Percentiles rank a stretch among this genome's conserved stretches.
Evolutionary conservation across 1,140 invertebrate species (phyloP).

Genomic region (Procambarus clarkii): DNA sequence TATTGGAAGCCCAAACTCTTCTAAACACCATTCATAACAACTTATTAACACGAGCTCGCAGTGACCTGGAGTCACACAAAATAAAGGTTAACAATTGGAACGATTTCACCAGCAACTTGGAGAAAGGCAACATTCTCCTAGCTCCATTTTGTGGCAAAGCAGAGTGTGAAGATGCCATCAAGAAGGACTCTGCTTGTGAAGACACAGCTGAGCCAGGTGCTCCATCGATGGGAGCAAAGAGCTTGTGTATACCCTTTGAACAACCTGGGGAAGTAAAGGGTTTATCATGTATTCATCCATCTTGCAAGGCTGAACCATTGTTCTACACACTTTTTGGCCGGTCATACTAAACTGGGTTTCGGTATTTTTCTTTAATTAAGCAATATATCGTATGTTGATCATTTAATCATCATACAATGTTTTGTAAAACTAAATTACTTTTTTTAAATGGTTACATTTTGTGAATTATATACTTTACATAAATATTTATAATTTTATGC

Average conservation of each 20-base stretch:
- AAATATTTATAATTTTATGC: no score
- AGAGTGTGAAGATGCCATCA: conserved; percentile 96
- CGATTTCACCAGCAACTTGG: conserved; percentile 87
- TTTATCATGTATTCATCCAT: conserved; percentile 92
- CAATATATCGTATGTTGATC: no score
- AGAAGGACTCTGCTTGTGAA: conserved; percentile 92
- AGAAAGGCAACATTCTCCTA: conserved; percentile 92
- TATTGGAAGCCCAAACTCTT: conserved; percentile 80
- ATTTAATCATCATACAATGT: no score
- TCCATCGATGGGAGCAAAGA: conserved; percentile 98
- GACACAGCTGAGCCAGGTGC: conserved; percentile 84
- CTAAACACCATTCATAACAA: conserved; percentile 88
- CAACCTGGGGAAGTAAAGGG: conserved; percentile 83
- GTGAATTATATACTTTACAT: no score
- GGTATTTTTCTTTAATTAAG: no score
- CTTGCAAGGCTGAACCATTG: conserved; percentile 87
- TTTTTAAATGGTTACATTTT: no score
- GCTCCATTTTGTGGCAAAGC: conserved; percentile 95
- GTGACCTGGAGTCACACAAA: conserved; percentile 86
- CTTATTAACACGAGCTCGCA: conserved; percentile 87
- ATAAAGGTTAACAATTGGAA: conserved; percentile 86
- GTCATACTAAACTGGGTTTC: conserved; percentile 87
- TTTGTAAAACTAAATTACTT: no score
- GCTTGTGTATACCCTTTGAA: conserved; percentile 96
- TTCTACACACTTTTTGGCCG: conserved; percentile 96